Evolutionary conservation across 2,113 vertebrate genomes (phyloP), one percentile per base, ranked within the genome.

Genomic region (Myocastor coypus): DNA sequence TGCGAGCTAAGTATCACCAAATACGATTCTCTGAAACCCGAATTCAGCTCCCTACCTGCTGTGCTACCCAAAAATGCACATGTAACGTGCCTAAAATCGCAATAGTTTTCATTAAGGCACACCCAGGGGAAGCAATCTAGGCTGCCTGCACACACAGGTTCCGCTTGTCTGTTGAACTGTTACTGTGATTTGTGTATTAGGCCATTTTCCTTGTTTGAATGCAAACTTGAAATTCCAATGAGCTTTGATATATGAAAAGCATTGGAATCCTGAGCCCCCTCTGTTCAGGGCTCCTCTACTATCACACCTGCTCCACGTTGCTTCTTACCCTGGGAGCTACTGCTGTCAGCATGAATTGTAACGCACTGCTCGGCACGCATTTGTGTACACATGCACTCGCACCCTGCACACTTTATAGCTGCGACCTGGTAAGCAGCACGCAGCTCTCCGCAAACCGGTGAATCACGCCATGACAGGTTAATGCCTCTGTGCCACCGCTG

Each of bases 391-490:
- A 75, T 5, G 13, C 20, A 34, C 50, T 55, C 50, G 8, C 3
- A 55, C 17, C 34, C 24, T 57, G 24, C 50, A 42, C 42, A 64
- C 78, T 82, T 71, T 82, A 87, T 34, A 75, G 52, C 32, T 86
- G 66, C 69, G 59, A 57, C 89, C 32, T 86, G 77, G 71, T 87
- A 83, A 55, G 77, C 50, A 83, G 64, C 52, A 20, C 61, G 78
- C 85, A 82, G 63, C 30, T 34, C 92, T 88, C 69, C 80, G 92
- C 75, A 97, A 96, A 52, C 46, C 71, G 12, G 83, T 97, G 96
- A 96, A 95, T 94, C 90, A 96, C 55, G 55, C 11, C 24, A 46
- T 94, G 97, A 85, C 96, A 94, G 83, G 92, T 88, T 97, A 94
- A 96, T 97, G 50, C 82, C 63, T 92, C 73, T 91, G 50, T 46